Percentiles rank a stretch among this genome's conserved stretches.
Conservation (phyloP, 2,113 vertebrate genomes). For the Rhea pennata region DNA sequence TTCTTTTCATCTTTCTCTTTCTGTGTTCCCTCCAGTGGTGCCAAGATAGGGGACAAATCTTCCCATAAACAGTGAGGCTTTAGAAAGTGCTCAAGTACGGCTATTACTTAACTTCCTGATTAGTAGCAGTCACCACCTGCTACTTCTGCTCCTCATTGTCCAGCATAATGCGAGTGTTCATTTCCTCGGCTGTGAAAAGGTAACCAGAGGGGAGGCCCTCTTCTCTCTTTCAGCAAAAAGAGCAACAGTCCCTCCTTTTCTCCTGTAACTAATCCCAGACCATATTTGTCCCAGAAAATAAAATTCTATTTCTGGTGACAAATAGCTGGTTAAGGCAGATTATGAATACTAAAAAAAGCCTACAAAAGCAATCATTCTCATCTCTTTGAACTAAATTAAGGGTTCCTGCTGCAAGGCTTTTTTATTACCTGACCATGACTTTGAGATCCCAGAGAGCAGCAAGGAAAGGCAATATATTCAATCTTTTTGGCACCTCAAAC, state of each 20-base stretch:
- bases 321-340: not conserved
- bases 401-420: not conserved
- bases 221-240: conserved; percentile 33
- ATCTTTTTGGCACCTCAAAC: conserved; percentile 31
- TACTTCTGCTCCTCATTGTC: conserved; percentile 56
- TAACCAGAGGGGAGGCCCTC: conserved; percentile 22
- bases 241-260: conserved; percentile 39
- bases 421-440: not conserved
- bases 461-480: conserved; percentile 5
- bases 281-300: conserved; percentile 11
- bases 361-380: not conserved
- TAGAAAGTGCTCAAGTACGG: conserved; percentile 22
- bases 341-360: not conserved
- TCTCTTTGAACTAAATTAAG: conserved; percentile 15
- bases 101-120: conserved; percentile 59
- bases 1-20: conserved; percentile 31
- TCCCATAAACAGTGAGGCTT: conserved; percentile 48
- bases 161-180: conserved; percentile 47
- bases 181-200: conserved; percentile 49
- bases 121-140: conserved; percentile 61
- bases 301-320: conserved; percentile 15
- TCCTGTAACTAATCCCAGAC: conserved; percentile 12
- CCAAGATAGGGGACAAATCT: conserved; percentile 39
- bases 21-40: not conserved
- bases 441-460: conserved; percentile 4